Conservation (phyloP, 2,113 vertebrate species). For the Podocnemis expansa region DNA sequence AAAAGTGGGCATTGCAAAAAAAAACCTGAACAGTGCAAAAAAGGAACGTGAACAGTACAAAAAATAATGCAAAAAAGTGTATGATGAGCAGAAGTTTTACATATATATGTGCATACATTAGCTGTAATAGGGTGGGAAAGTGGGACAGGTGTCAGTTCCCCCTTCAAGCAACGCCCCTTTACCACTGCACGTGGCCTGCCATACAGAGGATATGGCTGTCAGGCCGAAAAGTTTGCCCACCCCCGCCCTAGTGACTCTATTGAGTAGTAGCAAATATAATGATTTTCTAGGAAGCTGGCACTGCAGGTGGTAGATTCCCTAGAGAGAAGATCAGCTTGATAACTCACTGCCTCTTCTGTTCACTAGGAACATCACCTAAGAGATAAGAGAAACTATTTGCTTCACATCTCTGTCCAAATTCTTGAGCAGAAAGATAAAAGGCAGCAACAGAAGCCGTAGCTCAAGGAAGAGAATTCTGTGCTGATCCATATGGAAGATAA, state of each 20-base stretch:
- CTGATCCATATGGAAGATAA: conserved; percentile 19
- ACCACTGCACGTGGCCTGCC: no score
- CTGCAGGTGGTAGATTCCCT: conserved; percentile 18
- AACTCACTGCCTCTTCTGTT: background rate
- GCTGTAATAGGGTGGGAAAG: no score
- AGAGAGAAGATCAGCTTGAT: background rate
- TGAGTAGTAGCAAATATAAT: background rate
- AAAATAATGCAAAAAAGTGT: no score
- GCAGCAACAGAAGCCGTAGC: background rate
- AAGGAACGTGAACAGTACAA: no score
- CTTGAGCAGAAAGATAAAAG: background rate
- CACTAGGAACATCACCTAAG: background rate
- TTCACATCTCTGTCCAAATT: background rate
- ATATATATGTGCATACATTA: no score
- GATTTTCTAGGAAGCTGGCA: conserved; percentile 26
- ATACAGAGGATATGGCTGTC: no score
- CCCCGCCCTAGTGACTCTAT: background rate
- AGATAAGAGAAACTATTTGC: background rate
- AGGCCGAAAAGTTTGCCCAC: no score
- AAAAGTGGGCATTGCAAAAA: no score
- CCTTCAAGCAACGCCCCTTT: no score
- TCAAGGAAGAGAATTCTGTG: background rate
- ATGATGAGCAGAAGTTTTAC: no score
- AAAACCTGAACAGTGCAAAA: no score
- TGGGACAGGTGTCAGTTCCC: no score